Conservation (phyloP, 2,113 vertebrate genomes). For the Hippocampus guttulatus region DNA sequence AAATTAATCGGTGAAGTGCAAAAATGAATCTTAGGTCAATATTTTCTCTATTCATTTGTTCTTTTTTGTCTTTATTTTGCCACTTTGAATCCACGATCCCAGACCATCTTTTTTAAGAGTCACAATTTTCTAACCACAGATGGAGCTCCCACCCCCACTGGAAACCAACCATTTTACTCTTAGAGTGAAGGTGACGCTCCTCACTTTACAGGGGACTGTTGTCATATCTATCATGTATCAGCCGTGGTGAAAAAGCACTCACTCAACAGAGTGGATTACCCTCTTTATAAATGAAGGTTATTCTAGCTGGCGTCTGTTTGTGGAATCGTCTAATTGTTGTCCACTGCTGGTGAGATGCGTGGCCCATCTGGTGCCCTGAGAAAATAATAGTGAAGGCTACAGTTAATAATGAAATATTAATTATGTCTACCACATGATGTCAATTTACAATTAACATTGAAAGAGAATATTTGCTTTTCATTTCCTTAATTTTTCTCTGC, state of each 20-base stretch:
- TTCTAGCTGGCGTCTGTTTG: conserved; percentile 34
- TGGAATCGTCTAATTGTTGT: conserved; percentile 30
- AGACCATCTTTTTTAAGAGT: background rate
- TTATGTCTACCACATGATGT: conserved; percentile 3
- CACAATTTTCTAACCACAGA: conserved; percentile 5
- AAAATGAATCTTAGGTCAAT: too few species aligned
- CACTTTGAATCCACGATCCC: background rate
- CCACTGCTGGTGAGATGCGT: conserved; percentile 16
- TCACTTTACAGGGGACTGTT: conserved; percentile 12
- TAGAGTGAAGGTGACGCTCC: conserved; percentile 8
- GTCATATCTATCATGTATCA: conserved; percentile 13
- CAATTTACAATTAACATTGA: too few species aligned
- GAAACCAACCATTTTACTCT: conserved; percentile 1
- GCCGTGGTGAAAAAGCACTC: conserved; percentile 13
- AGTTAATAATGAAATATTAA: conserved; percentile 38
- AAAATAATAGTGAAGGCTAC: conserved; percentile 20
- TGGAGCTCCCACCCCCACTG: conserved; percentile 1
- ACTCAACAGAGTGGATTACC: conserved; percentile 37
- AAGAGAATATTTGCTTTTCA: too few species aligned
- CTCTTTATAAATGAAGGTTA: conserved; percentile 47
- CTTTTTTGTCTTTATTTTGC: background rate
- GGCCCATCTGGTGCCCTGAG: conserved; percentile 42
- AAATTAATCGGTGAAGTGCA: background rate
- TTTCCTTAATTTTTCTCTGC: too few species aligned
- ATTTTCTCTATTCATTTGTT: too few species aligned